phyloP scores from a whole-genome alignment of 2,797 vertebrate genomes.

The Monodelphis domestica region DNA sequence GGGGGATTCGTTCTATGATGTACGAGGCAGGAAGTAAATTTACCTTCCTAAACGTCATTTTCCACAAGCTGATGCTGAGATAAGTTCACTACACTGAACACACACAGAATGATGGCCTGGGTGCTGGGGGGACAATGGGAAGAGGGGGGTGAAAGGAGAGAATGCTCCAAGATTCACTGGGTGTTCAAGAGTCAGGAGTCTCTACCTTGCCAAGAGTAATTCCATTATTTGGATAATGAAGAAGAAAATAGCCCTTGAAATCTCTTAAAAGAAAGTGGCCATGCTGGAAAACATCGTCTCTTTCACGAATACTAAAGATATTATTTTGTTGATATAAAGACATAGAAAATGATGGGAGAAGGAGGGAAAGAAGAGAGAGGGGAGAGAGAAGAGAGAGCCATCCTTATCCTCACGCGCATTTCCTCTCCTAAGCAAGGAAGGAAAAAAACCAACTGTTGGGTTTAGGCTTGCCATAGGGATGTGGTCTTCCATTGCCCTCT shows the following conservation, averaged over 20 bases:
- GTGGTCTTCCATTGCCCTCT: conserved; percentile 73
- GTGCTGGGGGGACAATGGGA: too few species aligned
- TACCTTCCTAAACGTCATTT: conserved; percentile 10
- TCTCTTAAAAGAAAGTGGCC: not conserved
- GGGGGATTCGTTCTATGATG: not conserved
- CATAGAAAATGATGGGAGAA: conserved; percentile 15
- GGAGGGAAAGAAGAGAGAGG: not conserved
- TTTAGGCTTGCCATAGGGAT: not conserved
- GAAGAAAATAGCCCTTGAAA: conserved; percentile 9
- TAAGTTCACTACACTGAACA: not conserved
- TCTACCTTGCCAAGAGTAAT: not conserved
- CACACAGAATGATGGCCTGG: not conserved
- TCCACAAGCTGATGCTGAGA: not conserved
- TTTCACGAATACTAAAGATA: conserved; percentile 50
- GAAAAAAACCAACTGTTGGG: conserved; percentile 38
- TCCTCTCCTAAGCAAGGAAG: conserved; percentile 38
- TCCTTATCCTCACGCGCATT: conserved; percentile 48
- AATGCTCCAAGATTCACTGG: not conserved
- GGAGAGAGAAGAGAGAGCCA: conserved; percentile 1
- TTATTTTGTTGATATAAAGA: conserved; percentile 50
- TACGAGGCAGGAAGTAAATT: not conserved
- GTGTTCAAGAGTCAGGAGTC: not conserved
- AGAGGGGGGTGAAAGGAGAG: not conserved
- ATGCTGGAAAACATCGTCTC: not conserved
- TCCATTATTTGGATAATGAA: not conserved